Evolutionary conservation across 2,888 invertebrate genomes (phyloP).

Genomic region (Erebia aethiops): DNA sequence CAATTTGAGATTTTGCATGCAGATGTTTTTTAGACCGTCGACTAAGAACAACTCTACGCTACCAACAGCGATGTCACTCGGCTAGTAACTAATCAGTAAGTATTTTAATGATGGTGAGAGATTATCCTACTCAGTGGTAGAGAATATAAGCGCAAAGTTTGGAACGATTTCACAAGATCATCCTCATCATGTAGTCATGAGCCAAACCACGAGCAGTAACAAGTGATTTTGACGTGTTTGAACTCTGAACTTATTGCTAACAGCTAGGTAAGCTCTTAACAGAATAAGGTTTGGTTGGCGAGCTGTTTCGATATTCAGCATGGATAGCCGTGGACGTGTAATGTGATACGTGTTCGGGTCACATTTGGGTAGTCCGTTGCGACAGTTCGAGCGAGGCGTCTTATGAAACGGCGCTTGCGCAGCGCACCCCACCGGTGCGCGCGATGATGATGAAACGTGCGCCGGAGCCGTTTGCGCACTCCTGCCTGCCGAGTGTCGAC

Average conservation of each 20-base stretch:
- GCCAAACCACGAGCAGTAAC: too few relatives aligned
- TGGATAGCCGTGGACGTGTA: conserved; percentile 62
- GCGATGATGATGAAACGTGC: conserved; percentile 76
- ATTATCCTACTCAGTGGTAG: neutral
- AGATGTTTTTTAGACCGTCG: too few relatives aligned
- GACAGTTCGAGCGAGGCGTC: conserved; percentile 78
- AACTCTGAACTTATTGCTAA: neutral
- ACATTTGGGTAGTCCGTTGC: conserved; percentile 81
- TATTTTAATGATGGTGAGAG: too few relatives aligned
- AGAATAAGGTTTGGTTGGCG: neutral
- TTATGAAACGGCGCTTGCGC: conserved; percentile 81
- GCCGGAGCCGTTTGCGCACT: conserved; percentile 57
- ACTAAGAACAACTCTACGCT: too few relatives aligned
- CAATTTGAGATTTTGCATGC: too few relatives aligned
- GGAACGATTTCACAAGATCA: neutral
- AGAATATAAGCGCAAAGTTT: neutral
- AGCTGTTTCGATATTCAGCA: conserved; percentile 47
- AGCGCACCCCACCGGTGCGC: conserved; percentile 64
- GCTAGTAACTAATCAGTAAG: too few relatives aligned
- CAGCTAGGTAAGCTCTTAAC: neutral
- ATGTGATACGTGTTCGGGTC: conserved; percentile 79
- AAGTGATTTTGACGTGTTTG: too few relatives aligned
- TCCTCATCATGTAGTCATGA: neutral
- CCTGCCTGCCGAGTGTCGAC: conserved; percentile 62
- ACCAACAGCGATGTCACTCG: too few relatives aligned